phyloP scores from a whole-genome alignment of 2,797 vertebrate genomes.

The Myotis vivesi region DNA sequence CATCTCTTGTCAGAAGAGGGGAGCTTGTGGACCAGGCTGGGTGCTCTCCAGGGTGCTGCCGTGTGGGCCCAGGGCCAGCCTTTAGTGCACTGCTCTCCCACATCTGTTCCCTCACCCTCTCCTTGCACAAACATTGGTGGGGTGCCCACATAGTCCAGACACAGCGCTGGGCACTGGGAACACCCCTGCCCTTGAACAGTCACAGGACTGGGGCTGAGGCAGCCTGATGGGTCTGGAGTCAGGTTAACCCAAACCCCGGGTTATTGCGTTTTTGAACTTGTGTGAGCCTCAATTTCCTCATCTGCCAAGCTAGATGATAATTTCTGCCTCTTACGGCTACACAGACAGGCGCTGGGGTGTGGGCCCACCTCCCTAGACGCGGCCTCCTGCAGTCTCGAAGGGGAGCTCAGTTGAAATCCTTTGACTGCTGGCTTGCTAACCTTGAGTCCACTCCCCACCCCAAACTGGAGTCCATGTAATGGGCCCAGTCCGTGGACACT shows the following conservation, averaged over 20 bases:
- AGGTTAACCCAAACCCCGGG: neutral
- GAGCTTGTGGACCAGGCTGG: neutral
- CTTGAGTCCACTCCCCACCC: neutral
- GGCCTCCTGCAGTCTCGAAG: neutral
- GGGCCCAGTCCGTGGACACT: neutral
- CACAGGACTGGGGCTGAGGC: neutral
- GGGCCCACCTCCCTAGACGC: neutral
- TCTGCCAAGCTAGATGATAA: too few species aligned
- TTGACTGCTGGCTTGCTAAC: neutral
- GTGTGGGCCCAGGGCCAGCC: neutral
- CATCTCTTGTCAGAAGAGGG: neutral
- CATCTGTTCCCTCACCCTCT: neutral
- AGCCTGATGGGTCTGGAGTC: neutral
- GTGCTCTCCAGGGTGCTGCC: neutral
- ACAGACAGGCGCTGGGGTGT: neutral
- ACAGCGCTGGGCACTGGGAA: neutral
- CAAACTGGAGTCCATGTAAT: accelerated
- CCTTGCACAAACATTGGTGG: neutral
- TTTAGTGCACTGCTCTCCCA: neutral
- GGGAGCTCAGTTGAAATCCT: neutral
- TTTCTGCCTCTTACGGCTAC: neutral
- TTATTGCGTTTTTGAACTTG: neutral
- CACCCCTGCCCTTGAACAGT: neutral
- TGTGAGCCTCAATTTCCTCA: neutral
- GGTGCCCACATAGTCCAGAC: neutral